These are phyloP conservation scores for Psix sp. DNA, from an alignment of 1,140 invertebrate species.

Conservation along the genomic window DNA sequence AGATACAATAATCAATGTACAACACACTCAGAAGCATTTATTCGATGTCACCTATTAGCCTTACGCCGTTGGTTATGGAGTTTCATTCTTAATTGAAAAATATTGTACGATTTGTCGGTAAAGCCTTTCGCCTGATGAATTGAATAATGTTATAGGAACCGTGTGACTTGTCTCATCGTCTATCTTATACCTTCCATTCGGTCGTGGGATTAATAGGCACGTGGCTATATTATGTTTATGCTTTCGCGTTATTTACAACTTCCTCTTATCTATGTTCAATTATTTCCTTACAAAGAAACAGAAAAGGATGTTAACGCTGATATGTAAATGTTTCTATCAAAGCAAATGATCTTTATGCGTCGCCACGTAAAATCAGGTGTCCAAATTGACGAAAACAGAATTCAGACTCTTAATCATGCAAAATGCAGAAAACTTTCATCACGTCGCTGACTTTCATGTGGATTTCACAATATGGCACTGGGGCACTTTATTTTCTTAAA, in stretches of 20 bases:
- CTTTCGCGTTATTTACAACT: slow-evolving; percentile 19
- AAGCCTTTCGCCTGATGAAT: slow-evolving; percentile 46
- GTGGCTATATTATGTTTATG: slow-evolving; percentile 46
- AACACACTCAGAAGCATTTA: slow-evolving; percentile 69
- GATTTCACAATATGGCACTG: slow-evolving; percentile 49
- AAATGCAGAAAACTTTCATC: slow-evolving; percentile 46
- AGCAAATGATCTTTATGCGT: no score
- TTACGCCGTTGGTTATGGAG: slow-evolving; percentile 28
- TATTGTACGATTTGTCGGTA: slow-evolving; percentile 47
- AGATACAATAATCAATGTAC: slow-evolving; percentile 58
- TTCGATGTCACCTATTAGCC: slow-evolving; percentile 62
- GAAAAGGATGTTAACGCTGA: no score
- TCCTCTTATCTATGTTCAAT: background rate
- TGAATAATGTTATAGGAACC: slow-evolving; percentile 57
- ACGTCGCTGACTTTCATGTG: slow-evolving; percentile 51
- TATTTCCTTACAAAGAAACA: background rate
- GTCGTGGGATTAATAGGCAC: slow-evolving; percentile 53
- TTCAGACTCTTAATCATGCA: slow-evolving; percentile 11
- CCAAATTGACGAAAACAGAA: slow-evolving; percentile 34
- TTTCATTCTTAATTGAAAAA: slow-evolving; percentile 52
- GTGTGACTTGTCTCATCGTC: slow-evolving; percentile 43
- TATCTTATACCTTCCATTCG: slow-evolving; percentile 32
- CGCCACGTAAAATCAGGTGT: slow-evolving; percentile 1
- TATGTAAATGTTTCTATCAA: no score
- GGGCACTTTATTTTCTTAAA: slow-evolving; percentile 37